Percentiles rank a stretch among this genome's conserved stretches.
Evolutionary conservation across 2,797 vertebrate genomes (phyloP).

Genomic region (Pseudochaenichthys georgianus): DNA sequence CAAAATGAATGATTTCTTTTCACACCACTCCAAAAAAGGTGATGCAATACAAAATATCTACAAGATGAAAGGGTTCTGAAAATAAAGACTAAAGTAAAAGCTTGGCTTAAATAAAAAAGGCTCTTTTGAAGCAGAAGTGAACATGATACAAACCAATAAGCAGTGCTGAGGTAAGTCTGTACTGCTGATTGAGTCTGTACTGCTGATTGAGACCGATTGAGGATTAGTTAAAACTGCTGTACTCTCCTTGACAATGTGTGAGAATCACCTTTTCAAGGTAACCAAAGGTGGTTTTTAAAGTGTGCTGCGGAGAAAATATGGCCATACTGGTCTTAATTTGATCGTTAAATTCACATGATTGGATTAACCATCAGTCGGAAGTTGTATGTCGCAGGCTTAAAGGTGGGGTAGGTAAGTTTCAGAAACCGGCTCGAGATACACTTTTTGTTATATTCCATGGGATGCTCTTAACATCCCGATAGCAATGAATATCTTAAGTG

Average conservation of each 20-base stretch:
- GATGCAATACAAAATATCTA: neutral
- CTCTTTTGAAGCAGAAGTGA: conserved; percentile 25
- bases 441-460: too few relatives aligned
- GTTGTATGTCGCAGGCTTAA: conserved; percentile 18
- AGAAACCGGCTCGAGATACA: too few relatives aligned
- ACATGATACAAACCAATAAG: conserved; percentile 13
- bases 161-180: neutral
- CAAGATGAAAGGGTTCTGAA: neutral
- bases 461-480: too few relatives aligned
- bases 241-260: conserved; percentile 4
- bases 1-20: neutral
- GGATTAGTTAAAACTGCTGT: neutral
- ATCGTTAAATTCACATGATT: conserved; percentile 36
- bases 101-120: neutral
- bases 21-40: neutral
- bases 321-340: conserved; percentile 12
- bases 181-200: conserved; percentile 6
- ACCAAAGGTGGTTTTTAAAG: neutral
- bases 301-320: neutral
- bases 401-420: too few relatives aligned
- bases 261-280: conserved; percentile 39
- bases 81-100: neutral
- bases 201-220: conserved; percentile 11
- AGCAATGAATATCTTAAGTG: too few relatives aligned
- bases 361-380: conserved; percentile 28